Base-by-base conservation (phyloP, 2,113 vertebrate species). In the Scartelaos histophorus region DNA sequence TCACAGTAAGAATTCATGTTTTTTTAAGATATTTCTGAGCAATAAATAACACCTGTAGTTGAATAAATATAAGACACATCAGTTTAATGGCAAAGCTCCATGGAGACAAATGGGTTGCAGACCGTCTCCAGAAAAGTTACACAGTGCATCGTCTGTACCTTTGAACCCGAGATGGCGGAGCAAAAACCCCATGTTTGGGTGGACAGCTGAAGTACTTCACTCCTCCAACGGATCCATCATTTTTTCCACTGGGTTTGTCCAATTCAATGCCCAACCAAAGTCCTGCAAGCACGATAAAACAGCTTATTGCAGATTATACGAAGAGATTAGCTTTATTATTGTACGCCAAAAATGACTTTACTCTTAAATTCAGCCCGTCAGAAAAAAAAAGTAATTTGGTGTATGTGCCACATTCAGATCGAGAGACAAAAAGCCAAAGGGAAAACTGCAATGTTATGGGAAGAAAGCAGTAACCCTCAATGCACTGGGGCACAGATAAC, bases 191-290 rank as follows among this genome's bases (percentile, higher is more conserved):
- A 0, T 98, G 94, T 92, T 96, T 96, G 13, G 95, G 94, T 49
- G 94, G 95, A 71, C 98, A 99, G 60, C 85, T 95, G 85, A 99
- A 99, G 87, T 98, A 99, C 76, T 94, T 94, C 69, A 97, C 90
- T 0, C 95, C 97, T 74, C 95, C 95, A 46, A 99, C 96, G 0
- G 95, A 97, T 3, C 98, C 97, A 5, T 99, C 94, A 0, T 99
- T 99, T 91, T 98, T 98, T 72, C 97, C 97, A 0, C 95, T 96
- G 19, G 96, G 96, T 71, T 96, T 98, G 86, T 98, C 97, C 85
- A 99, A 86, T 73, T 97, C 96, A 25, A 99, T 94, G 34, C 98
- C 97, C 67, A 96, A 94, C 98, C 98, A 99, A 83, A 95, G 87
- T 0, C 98, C 98, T 99, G 82, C 25, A 70, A 24, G 49, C 24